Evolutionary conservation across 2,888 invertebrate genomes (phyloP), one percentile per base, ranked within the genome.

Genomic region (Chalcosyrphus nemorum): DNA sequence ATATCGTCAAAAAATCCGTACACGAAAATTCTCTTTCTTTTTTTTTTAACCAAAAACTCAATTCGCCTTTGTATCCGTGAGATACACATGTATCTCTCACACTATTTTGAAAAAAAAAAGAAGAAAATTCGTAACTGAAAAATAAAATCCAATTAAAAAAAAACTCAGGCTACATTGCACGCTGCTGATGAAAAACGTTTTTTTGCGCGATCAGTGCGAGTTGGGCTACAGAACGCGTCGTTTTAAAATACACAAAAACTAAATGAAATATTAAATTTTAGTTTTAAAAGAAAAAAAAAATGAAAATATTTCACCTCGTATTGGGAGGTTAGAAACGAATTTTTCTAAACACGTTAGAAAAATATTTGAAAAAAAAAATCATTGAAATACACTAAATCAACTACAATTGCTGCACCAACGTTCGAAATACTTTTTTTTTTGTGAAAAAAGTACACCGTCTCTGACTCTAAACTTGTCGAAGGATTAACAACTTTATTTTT

Each of bases 221-320:
- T 91, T 91, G 91, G 91, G 90, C 91, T 91, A 89, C 91, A 89
- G 91, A 90, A 91, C 91, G 91, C 90, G 91, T 90, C 90, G 91
- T 90, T 88, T 87, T 86, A 57, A 87, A 87, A 86, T 77, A 66
- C 56, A 81, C 81, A 76, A 61, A 81, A 59, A 29, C 45, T 65
- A 66, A 81, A 76, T 57, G 41, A 68, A 77, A 72, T 61, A 72
- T 50, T 70, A 15, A 71, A 77, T 57, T 61, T 72, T 68, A 63
- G 47, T 74, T 68, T 72, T 75, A 54, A 61, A 56, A 45, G n/a
- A n/a, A 29, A 19, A 43, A 6, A 43, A 61, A 52, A 47, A 75
- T 15, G 9, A 56, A 63, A 57, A 24, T 45, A 29, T 52, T 38
- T 63, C 38, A 19, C 63, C 56, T 61, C 68, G 61, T 66, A 52